Conservation (phyloP, 2,888 invertebrate genomes). For the Melipona beecheii region DNA sequence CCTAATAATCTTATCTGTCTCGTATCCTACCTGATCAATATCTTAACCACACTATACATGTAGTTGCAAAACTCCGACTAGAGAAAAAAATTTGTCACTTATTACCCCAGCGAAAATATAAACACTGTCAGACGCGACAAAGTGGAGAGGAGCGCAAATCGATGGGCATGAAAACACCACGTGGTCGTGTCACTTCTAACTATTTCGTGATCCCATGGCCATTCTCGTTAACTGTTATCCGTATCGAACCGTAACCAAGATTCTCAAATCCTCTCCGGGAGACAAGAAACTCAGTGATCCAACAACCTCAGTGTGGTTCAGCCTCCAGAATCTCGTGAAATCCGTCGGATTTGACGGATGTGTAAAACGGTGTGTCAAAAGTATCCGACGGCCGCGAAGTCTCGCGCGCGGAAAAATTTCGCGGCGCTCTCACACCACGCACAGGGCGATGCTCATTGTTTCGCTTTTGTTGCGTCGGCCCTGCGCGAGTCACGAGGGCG, state of each 20-base stretch:
- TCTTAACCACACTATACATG: neutral
- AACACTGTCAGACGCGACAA: slow-evolving; percentile 30
- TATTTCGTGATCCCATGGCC: neutral
- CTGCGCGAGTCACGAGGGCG: slow-evolving; percentile 64
- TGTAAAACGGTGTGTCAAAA: slow-evolving; percentile 16
- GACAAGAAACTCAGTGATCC: neutral
- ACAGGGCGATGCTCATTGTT: slow-evolving; percentile 48
- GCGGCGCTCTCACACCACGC: slow-evolving; percentile 47
- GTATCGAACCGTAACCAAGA: neutral
- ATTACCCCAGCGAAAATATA: neutral
- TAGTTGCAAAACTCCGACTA: neutral
- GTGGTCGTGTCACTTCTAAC: slow-evolving; percentile 51
- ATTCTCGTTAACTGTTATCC: neutral
- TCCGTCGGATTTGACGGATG: slow-evolving; percentile 2
- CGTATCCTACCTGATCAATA: neutral
- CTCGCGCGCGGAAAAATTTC: slow-evolving; percentile 62
- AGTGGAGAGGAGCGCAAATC: slow-evolving; percentile 1
- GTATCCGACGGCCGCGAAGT: slow-evolving; percentile 62
- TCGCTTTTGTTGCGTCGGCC: slow-evolving; percentile 59
- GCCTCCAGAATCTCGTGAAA: slow-evolving; percentile 6
- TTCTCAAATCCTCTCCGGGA: neutral
- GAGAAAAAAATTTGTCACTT: slow-evolving; percentile 37
- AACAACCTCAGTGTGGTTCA: neutral
- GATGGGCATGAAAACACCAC: slow-evolving; percentile 37
- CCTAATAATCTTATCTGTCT: too few relatives aligned